These are phyloP conservation scores for Tachysurus vachellii DNA, from an alignment of 2,113 vertebrate species.

Conservation along the genomic window DNA sequence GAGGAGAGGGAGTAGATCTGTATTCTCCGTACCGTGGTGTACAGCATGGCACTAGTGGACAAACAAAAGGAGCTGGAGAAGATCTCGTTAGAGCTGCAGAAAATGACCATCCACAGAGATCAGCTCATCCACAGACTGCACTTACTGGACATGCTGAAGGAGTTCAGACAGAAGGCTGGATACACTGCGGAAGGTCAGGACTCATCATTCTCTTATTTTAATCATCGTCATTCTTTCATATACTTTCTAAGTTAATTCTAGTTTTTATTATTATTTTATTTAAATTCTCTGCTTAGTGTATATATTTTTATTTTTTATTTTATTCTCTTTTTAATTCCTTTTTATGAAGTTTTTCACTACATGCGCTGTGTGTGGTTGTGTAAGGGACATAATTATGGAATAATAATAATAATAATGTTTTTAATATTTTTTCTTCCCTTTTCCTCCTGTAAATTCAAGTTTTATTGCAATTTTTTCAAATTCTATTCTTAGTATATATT, in stretches of 20 bases:
- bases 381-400: too few species aligned
- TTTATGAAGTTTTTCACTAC: too few species aligned
- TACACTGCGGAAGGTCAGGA: slow-evolving; percentile 46
- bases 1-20: not conserved
- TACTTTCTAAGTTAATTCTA: too few species aligned
- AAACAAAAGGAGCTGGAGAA: not conserved
- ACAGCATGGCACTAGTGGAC: slow-evolving; percentile 53
- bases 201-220: not conserved
- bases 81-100: slow-evolving; percentile 47
- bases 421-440: too few species aligned
- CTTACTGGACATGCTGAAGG: slow-evolving; percentile 55
- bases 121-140: slow-evolving; percentile 60
- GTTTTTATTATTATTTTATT: too few species aligned
- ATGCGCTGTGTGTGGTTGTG: not conserved
- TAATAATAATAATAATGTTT: too few species aligned
- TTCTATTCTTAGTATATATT: too few species aligned
- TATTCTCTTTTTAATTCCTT: too few species aligned
- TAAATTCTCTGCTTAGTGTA: too few species aligned
- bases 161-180: slow-evolving; percentile 48
- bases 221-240: not conserved
- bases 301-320: too few species aligned
- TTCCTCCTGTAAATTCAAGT: too few species aligned
- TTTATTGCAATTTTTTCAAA: too few species aligned
- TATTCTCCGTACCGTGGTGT: not conserved
- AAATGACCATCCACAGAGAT: slow-evolving; percentile 47